A percentile compares a stretch with the other conserved stretches of the same genome.
Conservation (phyloP, 64 coral and sea anemone genomes). For the Actinia tenebrosa region DNA sequence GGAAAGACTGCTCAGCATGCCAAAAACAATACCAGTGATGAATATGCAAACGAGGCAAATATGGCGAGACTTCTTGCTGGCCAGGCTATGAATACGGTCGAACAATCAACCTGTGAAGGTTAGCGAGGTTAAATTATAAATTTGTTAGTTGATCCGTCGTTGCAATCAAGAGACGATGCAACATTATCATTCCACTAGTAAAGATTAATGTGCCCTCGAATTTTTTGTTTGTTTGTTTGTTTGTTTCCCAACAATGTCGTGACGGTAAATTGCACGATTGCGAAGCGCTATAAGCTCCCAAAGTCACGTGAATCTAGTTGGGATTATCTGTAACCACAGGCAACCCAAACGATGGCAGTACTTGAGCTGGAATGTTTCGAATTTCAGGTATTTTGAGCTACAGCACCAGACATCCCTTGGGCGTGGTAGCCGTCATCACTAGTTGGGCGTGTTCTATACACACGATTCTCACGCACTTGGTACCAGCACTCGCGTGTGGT, state of each 20-base stretch:
- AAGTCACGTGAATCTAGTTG: too few relatives aligned
- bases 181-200: too few relatives aligned
- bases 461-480: conserved; percentile 27
- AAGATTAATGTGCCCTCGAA: too few relatives aligned
- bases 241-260: too few relatives aligned
- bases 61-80: conserved; percentile 25
- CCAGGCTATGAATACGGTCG: conserved; percentile 6
- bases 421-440: conserved; percentile 45
- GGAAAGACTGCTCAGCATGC: conserved; percentile 17
- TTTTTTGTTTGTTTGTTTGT: too few relatives aligned
- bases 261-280: too few relatives aligned
- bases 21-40: conserved; percentile 26
- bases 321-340: too few relatives aligned
- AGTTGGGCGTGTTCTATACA: conserved; percentile 39
- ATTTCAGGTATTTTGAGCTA: conserved; percentile 32
- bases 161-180: background rate
- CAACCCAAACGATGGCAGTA: too few relatives aligned
- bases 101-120: conserved; percentile 31
- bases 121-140: background rate
- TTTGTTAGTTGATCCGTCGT: background rate
- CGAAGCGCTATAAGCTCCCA: too few relatives aligned
- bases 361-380: background rate
- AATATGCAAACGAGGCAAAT: conserved; percentile 23
- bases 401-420: conserved; percentile 20
- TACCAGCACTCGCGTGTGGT: conserved; percentile 44